Evolutionary conservation across 2,113 vertebrate species (phyloP).

Genomic region (Boulengeromyrus knoepffleri): DNA sequence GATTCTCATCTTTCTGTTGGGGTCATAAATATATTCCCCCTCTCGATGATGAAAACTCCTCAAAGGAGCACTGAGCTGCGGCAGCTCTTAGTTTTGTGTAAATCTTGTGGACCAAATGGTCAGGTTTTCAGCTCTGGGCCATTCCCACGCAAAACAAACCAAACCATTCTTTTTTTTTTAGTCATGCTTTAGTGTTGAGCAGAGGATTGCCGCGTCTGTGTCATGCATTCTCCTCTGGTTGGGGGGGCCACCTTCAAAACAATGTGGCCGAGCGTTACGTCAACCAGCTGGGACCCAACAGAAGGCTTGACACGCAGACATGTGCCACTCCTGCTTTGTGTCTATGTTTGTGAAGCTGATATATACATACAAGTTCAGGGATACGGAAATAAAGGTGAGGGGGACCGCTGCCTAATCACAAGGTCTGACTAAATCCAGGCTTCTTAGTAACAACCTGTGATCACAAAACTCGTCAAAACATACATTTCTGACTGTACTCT

Average conservation of each 20-base stretch:
- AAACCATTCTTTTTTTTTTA: slow-evolving; percentile 9
- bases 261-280: background rate
- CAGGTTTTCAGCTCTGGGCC: slow-evolving; percentile 11
- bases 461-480: background rate
- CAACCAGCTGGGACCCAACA: background rate
- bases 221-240: background rate
- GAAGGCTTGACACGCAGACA: background rate
- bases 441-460: background rate
- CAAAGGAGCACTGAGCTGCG: slow-evolving; percentile 2
- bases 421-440: background rate
- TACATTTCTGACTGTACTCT: background rate
- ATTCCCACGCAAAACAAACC: slow-evolving; percentile 28
- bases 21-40: slow-evolving; percentile 54
- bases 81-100: slow-evolving; percentile 33
- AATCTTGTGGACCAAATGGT: slow-evolving; percentile 32
- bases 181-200: background rate
- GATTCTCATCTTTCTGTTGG: slow-evolving; percentile 57
- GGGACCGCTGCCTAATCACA: background rate
- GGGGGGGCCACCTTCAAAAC: background rate
- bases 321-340: background rate
- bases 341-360: background rate
- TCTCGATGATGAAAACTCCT: background rate
- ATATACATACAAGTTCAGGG: background rate
- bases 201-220: background rate
- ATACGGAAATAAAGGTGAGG: background rate